Conservation (phyloP, 1,140 invertebrate species). For the Temnothorax nylanderi region DNA sequence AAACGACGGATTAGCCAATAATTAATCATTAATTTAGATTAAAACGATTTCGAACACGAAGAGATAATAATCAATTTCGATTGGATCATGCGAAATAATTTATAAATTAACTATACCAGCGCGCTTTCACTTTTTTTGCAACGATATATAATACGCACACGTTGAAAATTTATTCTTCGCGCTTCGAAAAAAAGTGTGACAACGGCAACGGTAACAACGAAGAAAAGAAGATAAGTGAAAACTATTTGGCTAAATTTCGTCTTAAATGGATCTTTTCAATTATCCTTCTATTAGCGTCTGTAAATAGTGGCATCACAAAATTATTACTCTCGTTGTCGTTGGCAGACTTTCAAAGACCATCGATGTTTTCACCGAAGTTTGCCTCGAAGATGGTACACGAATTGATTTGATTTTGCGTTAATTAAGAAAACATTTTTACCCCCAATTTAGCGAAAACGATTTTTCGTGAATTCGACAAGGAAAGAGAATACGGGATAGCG, state of each 20-base stretch:
- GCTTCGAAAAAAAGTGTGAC: background rate
- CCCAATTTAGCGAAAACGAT: background rate
- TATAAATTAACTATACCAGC: background rate
- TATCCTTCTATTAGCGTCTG: conserved; percentile 1
- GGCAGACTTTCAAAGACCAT: conserved; percentile 2
- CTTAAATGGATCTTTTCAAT: conserved; percentile 7
- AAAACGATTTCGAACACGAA: conserved; percentile 3
- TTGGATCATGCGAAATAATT: conserved; percentile 18
- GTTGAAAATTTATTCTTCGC: background rate
- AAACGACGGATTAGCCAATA: background rate
- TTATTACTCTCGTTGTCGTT: background rate
- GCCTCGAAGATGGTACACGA: background rate
- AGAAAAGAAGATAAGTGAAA: background rate
- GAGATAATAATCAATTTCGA: background rate
- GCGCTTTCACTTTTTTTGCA: background rate
- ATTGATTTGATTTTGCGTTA: conserved; percentile 1
- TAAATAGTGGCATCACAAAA: background rate
- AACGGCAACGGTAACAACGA: background rate
- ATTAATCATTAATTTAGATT: background rate
- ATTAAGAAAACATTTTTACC: conserved; percentile 19
- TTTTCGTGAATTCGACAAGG: background rate
- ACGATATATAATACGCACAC: background rate
- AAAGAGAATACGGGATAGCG: background rate
- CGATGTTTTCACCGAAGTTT: background rate
- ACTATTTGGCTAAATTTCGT: background rate